A percentile compares a stretch with the other conserved stretches of the same genome.
These are phyloP conservation scores for Astyanax mexicanus DNA, from an alignment of 2,797 vertebrate species.

Conservation along the genomic window DNA sequence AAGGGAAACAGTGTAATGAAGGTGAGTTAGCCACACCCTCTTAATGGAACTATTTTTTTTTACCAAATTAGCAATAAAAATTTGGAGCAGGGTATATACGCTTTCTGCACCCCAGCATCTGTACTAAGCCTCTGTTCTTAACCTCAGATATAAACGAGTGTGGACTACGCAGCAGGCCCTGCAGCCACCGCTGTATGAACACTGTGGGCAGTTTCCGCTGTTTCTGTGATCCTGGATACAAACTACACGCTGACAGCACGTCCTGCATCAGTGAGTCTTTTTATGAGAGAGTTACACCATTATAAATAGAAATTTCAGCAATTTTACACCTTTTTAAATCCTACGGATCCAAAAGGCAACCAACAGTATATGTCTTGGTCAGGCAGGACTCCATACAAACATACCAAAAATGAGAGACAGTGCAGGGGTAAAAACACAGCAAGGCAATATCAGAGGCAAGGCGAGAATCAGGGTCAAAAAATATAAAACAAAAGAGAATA, in stretches of 20 bases:
- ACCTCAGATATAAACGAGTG: conserved; percentile 81
- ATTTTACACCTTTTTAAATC: too few species aligned
- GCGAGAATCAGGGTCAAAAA: too few species aligned
- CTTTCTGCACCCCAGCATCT: conserved; percentile 26
- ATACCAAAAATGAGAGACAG: too few species aligned
- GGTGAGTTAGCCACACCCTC: conserved; percentile 65
- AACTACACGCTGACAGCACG: conserved; percentile 68
- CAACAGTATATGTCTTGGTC: too few species aligned
- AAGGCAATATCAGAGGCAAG: too few species aligned
- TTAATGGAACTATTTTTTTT: not conserved
- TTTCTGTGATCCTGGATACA: conserved; percentile 75
- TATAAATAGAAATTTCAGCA: not conserved
- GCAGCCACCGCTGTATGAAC: conserved; percentile 80
- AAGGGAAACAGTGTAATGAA: conserved; percentile 70
- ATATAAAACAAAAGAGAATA: too few species aligned
- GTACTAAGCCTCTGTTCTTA: conserved; percentile 58
- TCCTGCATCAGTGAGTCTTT: conserved; percentile 75
- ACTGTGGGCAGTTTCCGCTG: conserved; percentile 76
- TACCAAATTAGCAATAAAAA: not conserved
- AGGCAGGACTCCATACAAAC: too few species aligned
- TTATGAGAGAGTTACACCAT: conserved; percentile 35
- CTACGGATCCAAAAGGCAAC: too few species aligned
- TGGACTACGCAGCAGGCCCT: conserved; percentile 67
- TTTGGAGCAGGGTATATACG: not conserved
- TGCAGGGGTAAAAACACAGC: too few species aligned